phyloP scores from a whole-genome alignment of 2,113 vertebrate species.

The Meles meles region DNA sequence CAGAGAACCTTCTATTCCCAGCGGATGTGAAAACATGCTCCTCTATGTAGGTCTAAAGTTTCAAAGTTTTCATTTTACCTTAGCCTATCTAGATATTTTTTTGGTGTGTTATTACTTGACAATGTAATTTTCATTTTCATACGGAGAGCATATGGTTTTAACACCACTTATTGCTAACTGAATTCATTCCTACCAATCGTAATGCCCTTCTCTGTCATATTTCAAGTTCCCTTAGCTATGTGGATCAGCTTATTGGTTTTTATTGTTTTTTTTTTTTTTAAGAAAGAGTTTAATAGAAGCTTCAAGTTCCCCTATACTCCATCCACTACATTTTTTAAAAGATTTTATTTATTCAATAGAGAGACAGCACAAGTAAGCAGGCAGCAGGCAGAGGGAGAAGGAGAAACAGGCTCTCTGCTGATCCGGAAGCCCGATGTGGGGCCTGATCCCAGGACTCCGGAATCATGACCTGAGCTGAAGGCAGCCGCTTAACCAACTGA shows the following conservation, averaged over 20 bases:
- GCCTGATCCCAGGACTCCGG: too few relatives aligned
- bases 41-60: background rate
- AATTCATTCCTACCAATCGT: background rate
- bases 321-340: too few relatives aligned
- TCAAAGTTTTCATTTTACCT: background rate
- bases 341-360: too few relatives aligned
- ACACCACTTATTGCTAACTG: background rate
- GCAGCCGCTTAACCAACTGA: too few relatives aligned
- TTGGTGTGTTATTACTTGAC: background rate
- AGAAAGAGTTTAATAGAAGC: background rate
- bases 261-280: too few relatives aligned
- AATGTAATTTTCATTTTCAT: background rate
- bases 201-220: background rate
- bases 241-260: background rate
- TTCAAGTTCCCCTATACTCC: background rate
- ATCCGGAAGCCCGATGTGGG: too few relatives aligned
- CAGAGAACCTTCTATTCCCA: background rate
- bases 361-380: too few relatives aligned
- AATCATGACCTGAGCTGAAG: too few relatives aligned
- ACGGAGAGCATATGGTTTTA: background rate
- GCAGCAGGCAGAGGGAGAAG: too few relatives aligned
- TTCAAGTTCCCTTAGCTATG: background rate
- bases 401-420: too few relatives aligned
- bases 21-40: background rate
- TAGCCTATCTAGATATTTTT: background rate